Evolutionary conservation across 2,113 vertebrate species (phyloP), one percentile per base, ranked within the genome.

Genomic region (Phoxinus phoxinus): DNA sequence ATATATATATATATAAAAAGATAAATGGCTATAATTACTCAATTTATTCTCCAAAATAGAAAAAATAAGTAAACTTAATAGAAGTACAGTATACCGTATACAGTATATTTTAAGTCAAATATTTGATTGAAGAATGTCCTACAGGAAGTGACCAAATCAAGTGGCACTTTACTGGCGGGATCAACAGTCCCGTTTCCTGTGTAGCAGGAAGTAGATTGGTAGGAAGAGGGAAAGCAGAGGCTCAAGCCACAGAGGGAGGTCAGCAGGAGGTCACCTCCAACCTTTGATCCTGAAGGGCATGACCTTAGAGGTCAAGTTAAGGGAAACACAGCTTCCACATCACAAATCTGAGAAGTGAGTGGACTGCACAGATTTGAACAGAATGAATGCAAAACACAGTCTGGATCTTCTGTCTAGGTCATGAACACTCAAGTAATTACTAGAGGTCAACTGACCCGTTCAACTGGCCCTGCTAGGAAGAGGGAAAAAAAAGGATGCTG

Each of bases 151-250:
- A 53, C 32, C 32, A 37, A 76, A 35, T 53, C 44, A 58, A 58
- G n/a, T 48, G 74, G 71, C 81, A 75, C 73, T 63, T 59, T 69
- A 72, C 84, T 53, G n/a, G 46, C n/a, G 46, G 63, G 21, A 41
- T 75, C 48, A 46, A 25, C 72, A n/a, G 44, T 76, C 41, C 23
- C 12, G 65, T 72, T 89, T 89, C 90, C 87, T 89, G 69, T 65
- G 65, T 79, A 37, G 46, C 67, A 90, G 86, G 89, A 90, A 90
- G 84, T 58, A 75, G 32, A 69, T 58, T 83, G 72, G 56, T 53
- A 75, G 73, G 79, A 77, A 83, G 37, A 79, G 7, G 58, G 81
- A 65, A 84, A 80, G 35, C 74, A 77, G 11, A 10, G 41, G 61
- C 56, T 71, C 74, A 59, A 77, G 77, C 51, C 25, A 48, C 48